Evolutionary conservation across 2,888 invertebrate species (phyloP).

Genomic region (Megalurothrips usitatus): DNA sequence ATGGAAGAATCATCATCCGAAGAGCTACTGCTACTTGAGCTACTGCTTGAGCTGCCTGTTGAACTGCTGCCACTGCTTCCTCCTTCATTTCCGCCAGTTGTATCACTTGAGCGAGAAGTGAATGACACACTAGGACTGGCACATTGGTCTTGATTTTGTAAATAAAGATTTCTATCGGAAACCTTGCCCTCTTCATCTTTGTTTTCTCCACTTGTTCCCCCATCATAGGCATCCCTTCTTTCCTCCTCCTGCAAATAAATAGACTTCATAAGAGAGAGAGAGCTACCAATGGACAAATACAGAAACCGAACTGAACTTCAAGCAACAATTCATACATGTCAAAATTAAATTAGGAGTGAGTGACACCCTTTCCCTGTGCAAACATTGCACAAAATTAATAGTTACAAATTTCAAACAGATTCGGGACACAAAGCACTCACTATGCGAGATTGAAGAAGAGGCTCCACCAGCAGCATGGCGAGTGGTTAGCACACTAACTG

Average conservation of each 20-base stretch:
- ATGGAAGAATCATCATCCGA: background rate
- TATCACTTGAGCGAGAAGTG: background rate
- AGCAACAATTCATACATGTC: too few species aligned
- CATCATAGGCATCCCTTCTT: background rate
- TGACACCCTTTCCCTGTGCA: too few species aligned
- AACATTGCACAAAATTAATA: too few species aligned
- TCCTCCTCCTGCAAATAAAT: background rate
- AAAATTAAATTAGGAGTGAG: too few species aligned
- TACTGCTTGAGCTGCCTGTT: background rate
- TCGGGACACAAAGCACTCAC: background rate
- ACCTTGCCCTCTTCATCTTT: background rate
- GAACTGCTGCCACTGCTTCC: background rate
- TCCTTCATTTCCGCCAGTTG: background rate
- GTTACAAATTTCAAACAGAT: background rate
- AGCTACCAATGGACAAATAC: background rate
- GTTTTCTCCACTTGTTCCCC: background rate
- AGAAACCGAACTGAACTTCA: background rate
- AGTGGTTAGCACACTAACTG: background rate
- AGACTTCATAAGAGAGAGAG: background rate
- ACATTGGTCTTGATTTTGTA: background rate
- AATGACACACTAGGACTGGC: conserved; percentile 10
- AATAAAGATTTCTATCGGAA: background rate
- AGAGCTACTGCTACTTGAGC: conserved; percentile 1
- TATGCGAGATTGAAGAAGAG: background rate
- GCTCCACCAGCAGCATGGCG: conserved; percentile 7